These are phyloP conservation scores for Boleophthalmus pectinirostris DNA, from an alignment of 2,113 vertebrate genomes.

Conservation along the genomic window DNA sequence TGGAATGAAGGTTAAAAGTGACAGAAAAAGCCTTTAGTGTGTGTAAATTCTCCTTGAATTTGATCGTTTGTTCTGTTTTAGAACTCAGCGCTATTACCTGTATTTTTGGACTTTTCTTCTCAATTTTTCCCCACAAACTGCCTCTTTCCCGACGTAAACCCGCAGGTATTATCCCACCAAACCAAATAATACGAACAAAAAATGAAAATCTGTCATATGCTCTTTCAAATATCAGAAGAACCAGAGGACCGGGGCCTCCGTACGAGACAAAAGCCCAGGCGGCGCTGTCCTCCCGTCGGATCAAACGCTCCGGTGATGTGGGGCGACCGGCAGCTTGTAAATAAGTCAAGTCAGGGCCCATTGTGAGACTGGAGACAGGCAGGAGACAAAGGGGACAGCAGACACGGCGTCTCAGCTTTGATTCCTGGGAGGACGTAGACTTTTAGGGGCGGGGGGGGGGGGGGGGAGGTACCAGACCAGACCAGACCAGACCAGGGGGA, in stretches of 20 bases:
- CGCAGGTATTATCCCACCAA: too few species aligned
- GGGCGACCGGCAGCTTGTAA: slow-evolving; percentile 76
- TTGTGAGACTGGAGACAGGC: slow-evolving; percentile 80
- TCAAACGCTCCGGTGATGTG: slow-evolving; percentile 75
- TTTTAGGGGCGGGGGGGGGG: slow-evolving; percentile 39
- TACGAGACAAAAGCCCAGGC: slow-evolving; percentile 42
- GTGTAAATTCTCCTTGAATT: too few species aligned
- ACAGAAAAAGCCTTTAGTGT: too few species aligned
- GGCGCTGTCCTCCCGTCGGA: slow-evolving; percentile 36
- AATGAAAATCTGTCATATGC: too few species aligned
- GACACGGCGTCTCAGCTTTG: slow-evolving; percentile 82
- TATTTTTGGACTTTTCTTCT: too few species aligned
- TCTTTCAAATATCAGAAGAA: neutral
- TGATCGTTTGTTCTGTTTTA: too few species aligned
- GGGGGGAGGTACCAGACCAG: too few species aligned
- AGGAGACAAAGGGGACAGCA: slow-evolving; percentile 76
- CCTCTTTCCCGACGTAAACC: too few species aligned
- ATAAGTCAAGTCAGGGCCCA: slow-evolving; percentile 78
- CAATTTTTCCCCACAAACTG: too few species aligned
- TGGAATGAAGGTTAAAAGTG: too few species aligned
- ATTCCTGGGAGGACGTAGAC: slow-evolving; percentile 69
- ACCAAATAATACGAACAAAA: too few species aligned
- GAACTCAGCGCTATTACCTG: too few species aligned
- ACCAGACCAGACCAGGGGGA: slow-evolving; percentile 37
- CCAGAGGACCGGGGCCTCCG: neutral